Evolutionary conservation across 2,113 vertebrate species (phyloP), one percentile per base, ranked within the genome.

Genomic region (Grantiella picta): DNA sequence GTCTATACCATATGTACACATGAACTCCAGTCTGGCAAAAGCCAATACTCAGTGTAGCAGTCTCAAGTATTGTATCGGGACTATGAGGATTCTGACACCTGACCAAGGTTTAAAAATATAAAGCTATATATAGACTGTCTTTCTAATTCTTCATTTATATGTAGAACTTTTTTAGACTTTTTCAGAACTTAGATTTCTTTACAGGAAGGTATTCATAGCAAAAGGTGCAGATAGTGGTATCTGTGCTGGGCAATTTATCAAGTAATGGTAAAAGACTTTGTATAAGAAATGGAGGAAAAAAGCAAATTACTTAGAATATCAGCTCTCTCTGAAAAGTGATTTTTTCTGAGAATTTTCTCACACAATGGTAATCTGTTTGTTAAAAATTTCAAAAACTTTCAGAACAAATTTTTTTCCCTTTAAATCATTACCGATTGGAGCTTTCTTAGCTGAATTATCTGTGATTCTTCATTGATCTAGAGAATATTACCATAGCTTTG

Each of bases 21-120:
- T 59, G n/a, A 63, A 59, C 7, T 47, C 9, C 27, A 42, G 25
- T 50, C 65, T 83, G 42, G 8, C 42, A 76, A 54, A 53, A 7
- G 13, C 0, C 2, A 56, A 24, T 69, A 40, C 15, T 64, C 2
- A 1, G 7, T 82, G 23, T 38, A 65, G 2, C 4, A 10, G 11
- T 29, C 20, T 79, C 6, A 45, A n/a, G 6, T 47, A 27, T 24
- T 61, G 6, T 28, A 16, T 11, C 42, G 9, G 25, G 56, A 53
- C 44, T 66, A 18, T n/a, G 36, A 75, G 73, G 28, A 15, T 70
- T 25, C 10, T 65, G 33, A 47, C 47, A 52, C 5, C 8, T 53
- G 57, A 35, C 5, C 8, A 28, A 25, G 8, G 12, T 45, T 38
- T 11, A 80, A 42, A 23, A 83, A 64, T 27, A 47, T 14, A 27